Base-by-base conservation (phyloP, 2,113 vertebrate genomes). In the Callipepla californica region DNA sequence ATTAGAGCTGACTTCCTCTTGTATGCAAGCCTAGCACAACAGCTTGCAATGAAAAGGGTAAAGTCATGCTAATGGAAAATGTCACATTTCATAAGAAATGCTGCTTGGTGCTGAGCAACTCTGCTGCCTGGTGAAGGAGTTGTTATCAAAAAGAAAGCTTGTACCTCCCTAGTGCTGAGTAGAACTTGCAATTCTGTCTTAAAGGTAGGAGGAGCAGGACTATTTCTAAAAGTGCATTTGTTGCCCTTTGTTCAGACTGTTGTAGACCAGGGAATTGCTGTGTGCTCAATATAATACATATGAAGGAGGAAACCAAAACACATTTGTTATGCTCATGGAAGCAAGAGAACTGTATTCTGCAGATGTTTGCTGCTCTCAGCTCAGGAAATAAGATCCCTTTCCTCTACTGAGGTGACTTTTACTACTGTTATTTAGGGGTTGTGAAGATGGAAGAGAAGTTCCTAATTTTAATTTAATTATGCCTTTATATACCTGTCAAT, bases 241-340 rank as follows among this genome's bases (percentile, higher is more conserved):
- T 62, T 83, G 55, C 40, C 40, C 36, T 62, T 92, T 80, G 42
- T 87, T 88, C 50, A 83, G 45, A 83, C 38, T 69, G 23, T 20
- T 48, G 21, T 34, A 63, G 23, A 36, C 23, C 26, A 30, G 74
- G 55, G 68, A 75, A 61, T 0, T 40, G 0, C 25, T 53, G 34
- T 36, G 32, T 22, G 16, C 58, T 92, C 57, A 50, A 25, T 83
- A 22, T 80, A 89, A 65, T 36, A 36, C 1, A 1, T 34, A 50
- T 28, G n/a, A 51, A 34, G 34, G 16, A 77, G 50, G 51, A 74
- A 83, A 75, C 12, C 47, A 77, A 65, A 59, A 12, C 16, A 66
- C 17, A 7, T 74, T 78, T 92, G 16, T 47, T 83, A 50, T 58
- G 50, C 38, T 76, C 80, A 23, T 28, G 34, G 59, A 63, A 77